A percentile compares a stretch with the other conserved stretches of the same genome.
These are phyloP conservation scores for Cassiopea andromeda DNA, from an alignment of 30 jellyfish, hydroid and myxozoan genomes.

Conservation along the genomic window DNA sequence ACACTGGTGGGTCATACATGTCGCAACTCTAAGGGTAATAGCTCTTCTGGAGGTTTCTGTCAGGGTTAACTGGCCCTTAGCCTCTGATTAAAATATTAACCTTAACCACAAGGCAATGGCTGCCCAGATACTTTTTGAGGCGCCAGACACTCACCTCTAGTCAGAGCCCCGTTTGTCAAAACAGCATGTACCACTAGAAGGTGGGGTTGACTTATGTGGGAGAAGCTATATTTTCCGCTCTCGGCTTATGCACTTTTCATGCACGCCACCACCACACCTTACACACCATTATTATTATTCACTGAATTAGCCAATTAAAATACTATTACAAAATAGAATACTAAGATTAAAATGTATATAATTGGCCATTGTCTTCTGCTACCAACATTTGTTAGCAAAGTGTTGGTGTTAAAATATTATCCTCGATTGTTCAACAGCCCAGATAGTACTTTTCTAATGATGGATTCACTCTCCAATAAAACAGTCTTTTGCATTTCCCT, in stretches of 20 bases:
- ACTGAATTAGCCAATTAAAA: no score
- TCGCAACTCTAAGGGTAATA: neutral
- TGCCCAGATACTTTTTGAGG: neutral
- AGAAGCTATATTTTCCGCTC: slow-evolving; percentile 26
- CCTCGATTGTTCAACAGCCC: no score
- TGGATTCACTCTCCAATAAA: no score
- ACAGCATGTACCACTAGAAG: neutral
- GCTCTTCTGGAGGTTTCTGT: neutral
- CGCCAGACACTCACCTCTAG: neutral
- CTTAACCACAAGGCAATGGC: neutral
- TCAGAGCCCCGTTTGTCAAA: neutral
- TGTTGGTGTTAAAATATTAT: no score
- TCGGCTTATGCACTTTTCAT: slow-evolving; percentile 42
- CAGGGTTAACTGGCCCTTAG: neutral
- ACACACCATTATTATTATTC: slow-evolving; percentile 1
- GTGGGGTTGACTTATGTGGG: slow-evolving; percentile 15
- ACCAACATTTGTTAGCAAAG: no score
- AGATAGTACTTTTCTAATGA: no score
- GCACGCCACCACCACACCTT: slow-evolving; percentile 34
- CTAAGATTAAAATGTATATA: no score
- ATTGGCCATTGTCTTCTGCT: slow-evolving; percentile 13
- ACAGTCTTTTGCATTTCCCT: no score
- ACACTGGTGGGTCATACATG: neutral
- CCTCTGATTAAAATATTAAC: neutral
- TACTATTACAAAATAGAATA: no score